Base-by-base conservation (phyloP, 2,888 invertebrate species). In the Caenorhabditis afra region DNA sequence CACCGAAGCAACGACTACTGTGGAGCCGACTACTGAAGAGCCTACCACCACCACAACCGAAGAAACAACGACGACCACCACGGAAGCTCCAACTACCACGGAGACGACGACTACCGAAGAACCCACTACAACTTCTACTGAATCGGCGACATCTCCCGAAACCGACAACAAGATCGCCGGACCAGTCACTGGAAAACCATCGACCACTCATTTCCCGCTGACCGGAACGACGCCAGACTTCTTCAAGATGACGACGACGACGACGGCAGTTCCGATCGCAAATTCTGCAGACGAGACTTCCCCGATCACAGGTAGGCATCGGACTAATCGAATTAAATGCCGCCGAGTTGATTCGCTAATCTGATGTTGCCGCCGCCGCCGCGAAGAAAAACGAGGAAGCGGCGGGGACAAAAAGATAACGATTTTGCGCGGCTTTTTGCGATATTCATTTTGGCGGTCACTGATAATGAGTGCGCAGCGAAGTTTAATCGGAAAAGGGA, bases 131-230 rank as follows among this genome's bases (percentile, higher is more conserved):
- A 55, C 66, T 20, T 14, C 29, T 20, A 23, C 35, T 1, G 29
- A 39, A 18, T 0, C 45, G 3, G 52, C 50, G 0, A 57, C 62
- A 8, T 53, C 59, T 37, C 71, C 71, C 5, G 12, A n/a, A 47
- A n/a, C 53, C 16, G 62, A 55, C 35, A 55, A 61, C 62, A 78
- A 77, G n/a, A 76, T 76, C 16, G 55, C 67, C 50, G 76, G 64
- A 16, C 68, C 68, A 39, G 62, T 52, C 11, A 76, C 76, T 8
- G 62, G 64, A 44, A 68, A 76, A 39, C 73, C 73, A 1, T 37
- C 39, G 7, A 73, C 73, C 49, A 73, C 73, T 10, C 73, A 73
- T 22, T 41, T 16, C n/a, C 73, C 64, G 0, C 44, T 12, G 8
- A 73, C 73, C 11, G 57, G 57, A 41, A 64, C 73, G 10, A 73